phyloP scores from a whole-genome alignment of 2,888 invertebrate species.

The Physocephala rufipes region DNA sequence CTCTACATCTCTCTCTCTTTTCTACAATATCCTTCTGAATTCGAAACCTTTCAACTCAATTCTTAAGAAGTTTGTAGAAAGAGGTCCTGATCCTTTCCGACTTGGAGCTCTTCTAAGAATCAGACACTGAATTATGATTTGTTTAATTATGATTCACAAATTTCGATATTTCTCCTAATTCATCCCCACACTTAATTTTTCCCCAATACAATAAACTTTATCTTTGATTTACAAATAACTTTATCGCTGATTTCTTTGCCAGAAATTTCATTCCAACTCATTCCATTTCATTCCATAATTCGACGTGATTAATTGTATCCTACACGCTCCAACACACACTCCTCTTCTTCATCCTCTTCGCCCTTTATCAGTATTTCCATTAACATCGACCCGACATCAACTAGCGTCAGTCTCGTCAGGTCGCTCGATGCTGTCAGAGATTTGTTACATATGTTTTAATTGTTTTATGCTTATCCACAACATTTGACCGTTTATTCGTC shows the following conservation, averaged over 20 bases:
- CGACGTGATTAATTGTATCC: conserved; percentile 47
- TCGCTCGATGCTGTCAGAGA: conserved; percentile 10
- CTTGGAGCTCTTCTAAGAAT: no score
- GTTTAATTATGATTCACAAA: no score
- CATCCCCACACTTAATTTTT: no score
- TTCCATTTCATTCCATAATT: conserved; percentile 50
- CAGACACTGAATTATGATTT: no score
- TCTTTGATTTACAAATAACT: no score
- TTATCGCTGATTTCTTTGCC: no score
- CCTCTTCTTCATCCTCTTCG: not conserved
- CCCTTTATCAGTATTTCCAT: not conserved
- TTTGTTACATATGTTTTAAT: conserved; percentile 22
- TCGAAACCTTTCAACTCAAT: no score
- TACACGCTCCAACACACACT: not conserved
- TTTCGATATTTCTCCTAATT: no score
- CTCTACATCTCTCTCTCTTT: not conserved
- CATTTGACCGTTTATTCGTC: conserved; percentile 5
- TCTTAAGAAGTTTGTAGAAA: no score
- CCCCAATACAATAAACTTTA: no score
- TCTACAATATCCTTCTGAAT: not conserved
- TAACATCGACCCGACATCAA: not conserved
- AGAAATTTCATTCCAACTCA: conserved; percentile 40
- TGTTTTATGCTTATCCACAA: not conserved
- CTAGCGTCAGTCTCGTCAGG: not conserved
- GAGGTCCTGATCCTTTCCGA: no score